Evolutionary conservation across 2,888 invertebrate species (phyloP), one percentile per base, ranked within the genome.

Genomic region (Atethmia centrago): DNA sequence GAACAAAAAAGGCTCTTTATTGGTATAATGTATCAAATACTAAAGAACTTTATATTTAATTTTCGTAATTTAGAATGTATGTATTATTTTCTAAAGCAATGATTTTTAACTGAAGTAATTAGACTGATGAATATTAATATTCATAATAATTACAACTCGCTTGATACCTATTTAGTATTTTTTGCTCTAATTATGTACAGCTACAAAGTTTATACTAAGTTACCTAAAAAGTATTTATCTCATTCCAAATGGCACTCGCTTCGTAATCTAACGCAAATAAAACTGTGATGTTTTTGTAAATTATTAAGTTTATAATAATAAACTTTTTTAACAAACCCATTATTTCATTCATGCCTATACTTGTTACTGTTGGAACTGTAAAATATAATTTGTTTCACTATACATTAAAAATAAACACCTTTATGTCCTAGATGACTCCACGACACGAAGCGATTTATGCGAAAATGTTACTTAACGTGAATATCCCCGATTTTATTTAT

Each of bases 281-380:
- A 89, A 90, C 92, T 92, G 92, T 92, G 91, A 92, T 92, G 87
- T 85, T 88, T 90, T 87, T 88, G 77, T 88, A 87, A 88, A 88
- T 86, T 89, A 88, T 86, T 88, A 80, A 83, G 82, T 82, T 84
- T 87, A 87, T 84, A 85, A 85, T 72, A 84, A 88, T 86, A 87
- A 88, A 85, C 79, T 83, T 90, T 90, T 88, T 73, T 86, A 88
- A 89, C 82, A 77, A 83, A 83, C 55, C 40, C 62, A 77, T 72
- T 75, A 64, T 75, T 82, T 75, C 79, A 76, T 77, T 78, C 42
- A 74, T 82, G 53, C 28, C 28, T 71, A 68, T 51, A 76, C 4
- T 49, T 56, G 10, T 62, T 70, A 47, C 47, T 68, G 53, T 66
- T 66, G 58, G 62, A 71, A 71, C 28, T 59, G 58, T 66, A 51